Percentiles rank a stretch among this genome's conserved stretches.
These are phyloP conservation scores for Mionectes macconnelli DNA, from an alignment of 2,113 vertebrate genomes.

Conservation along the genomic window DNA sequence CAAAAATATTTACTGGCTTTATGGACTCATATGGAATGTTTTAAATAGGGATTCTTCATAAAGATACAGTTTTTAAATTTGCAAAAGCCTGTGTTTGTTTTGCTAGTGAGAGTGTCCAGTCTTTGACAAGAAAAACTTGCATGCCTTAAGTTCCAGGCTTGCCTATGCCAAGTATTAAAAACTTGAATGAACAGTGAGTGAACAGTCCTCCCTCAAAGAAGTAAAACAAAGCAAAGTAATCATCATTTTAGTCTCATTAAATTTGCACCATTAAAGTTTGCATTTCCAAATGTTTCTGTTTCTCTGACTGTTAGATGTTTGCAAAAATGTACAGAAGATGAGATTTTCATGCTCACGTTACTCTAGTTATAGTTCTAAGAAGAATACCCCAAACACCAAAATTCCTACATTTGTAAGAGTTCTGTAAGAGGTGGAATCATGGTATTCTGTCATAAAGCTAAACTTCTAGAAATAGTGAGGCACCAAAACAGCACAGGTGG, in stretches of 20 bases:
- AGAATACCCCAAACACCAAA: background rate
- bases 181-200: background rate
- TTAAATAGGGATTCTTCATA: background rate
- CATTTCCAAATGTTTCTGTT: background rate
- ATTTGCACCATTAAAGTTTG: background rate
- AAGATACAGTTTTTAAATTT: background rate
- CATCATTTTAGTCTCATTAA: background rate
- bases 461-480: background rate
- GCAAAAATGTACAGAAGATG: background rate
- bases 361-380: background rate
- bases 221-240: background rate
- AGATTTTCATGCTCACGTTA: background rate
- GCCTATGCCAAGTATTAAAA: background rate
- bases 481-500: background rate
- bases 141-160: background rate
- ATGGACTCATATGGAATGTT: background rate
- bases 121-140: background rate
- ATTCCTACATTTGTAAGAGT: background rate
- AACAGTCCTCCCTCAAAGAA: background rate
- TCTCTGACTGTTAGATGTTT: background rate
- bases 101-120: background rate
- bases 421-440: background rate
- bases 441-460: background rate
- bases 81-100: background rate
- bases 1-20: constrained; percentile 25